Base-by-base conservation (phyloP, 1,140 invertebrate species). In the Meloidogyne chitwoodi region DNA sequence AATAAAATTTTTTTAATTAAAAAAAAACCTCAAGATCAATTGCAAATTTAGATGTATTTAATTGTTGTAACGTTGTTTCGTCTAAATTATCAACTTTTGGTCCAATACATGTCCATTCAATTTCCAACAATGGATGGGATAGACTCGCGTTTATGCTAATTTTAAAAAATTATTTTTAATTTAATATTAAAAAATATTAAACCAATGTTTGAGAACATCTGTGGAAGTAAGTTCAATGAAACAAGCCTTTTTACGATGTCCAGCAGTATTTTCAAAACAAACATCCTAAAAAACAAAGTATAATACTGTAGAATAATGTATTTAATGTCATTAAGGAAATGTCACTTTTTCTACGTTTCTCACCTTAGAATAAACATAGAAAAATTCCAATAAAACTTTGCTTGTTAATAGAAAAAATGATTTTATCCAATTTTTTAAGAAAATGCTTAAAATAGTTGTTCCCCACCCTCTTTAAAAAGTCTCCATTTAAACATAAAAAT, bases 231-330 rank as follows among this genome's bases (percentile, higher is more conserved):
- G 88, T 89, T 97, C 94, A 5, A 91, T 88, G n/a, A 92, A 89
- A 83, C 93, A 93, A 2, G 95, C 84, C 81, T 92, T 92, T 0
- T 91, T 83, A 0, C 91, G 90, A 26, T 88, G 87, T 10, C 83
- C 79, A 62, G 90, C 89, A 34, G 89, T 90, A 85, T 96, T 97
- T 88, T 96, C 94, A 19, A 92, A 85, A 0, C 92, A 91, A 26
- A 93, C 87, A 82, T 95, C 85, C 79, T 84, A 38, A 70, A 84
- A 56, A 16, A n/a, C 1, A 48, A 48, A 19, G 6, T 6, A 0
- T 56, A 8, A 38, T 8, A 38, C 10, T 31, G 29, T 31, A 6
- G 6, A 31, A 31, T 31, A 31, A 31, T 6, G 6, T 3, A 31
- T 2, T 31, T 63, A 16, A 73, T 73, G 34, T 73, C 64, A n/a